phyloP scores from a whole-genome alignment of 35 echinoderm and acorn worm genomes.

The Ptychodera flava region DNA sequence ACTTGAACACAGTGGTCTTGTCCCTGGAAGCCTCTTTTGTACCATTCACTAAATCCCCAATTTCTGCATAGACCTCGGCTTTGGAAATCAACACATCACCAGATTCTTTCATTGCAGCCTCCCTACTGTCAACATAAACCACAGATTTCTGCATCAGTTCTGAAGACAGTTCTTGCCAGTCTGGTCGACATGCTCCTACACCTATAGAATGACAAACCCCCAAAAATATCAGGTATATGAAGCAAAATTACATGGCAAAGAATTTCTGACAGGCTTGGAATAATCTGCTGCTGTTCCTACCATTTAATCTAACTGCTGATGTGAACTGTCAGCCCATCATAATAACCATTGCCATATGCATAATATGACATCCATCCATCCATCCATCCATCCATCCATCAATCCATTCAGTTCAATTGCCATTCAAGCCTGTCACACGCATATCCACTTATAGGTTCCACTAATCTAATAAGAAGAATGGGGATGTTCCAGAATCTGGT shows the following conservation, averaged over 20 bases:
- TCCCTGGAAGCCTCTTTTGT: constrained; percentile 52
- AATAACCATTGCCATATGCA: too few relatives aligned
- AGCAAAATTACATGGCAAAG: neutral
- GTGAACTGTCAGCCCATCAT: too few relatives aligned
- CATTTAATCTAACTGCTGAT: too few relatives aligned
- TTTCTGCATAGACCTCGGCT: constrained; percentile 74
- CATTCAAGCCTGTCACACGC: too few relatives aligned
- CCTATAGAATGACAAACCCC: constrained; percentile 22
- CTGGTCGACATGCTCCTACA: constrained; percentile 54
- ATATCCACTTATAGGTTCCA: too few relatives aligned
- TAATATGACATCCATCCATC: too few relatives aligned
- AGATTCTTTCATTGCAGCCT: constrained; percentile 55
- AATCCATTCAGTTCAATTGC: too few relatives aligned
- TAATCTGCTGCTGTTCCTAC: too few relatives aligned
- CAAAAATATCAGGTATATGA: neutral
- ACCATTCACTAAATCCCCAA: constrained; percentile 75
- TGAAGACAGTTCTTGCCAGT: constrained; percentile 63
- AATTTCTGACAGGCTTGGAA: too few relatives aligned
- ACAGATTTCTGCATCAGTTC: constrained; percentile 64
- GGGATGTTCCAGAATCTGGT: too few relatives aligned
- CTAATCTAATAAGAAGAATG: too few relatives aligned
- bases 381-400: too few relatives aligned
- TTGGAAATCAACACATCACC: constrained; percentile 80
- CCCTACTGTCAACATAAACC: constrained; percentile 60
- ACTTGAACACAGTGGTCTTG: constrained; percentile 82